phyloP scores from a whole-genome alignment of 2,113 vertebrate species.

The Eidolon helvum region DNA sequence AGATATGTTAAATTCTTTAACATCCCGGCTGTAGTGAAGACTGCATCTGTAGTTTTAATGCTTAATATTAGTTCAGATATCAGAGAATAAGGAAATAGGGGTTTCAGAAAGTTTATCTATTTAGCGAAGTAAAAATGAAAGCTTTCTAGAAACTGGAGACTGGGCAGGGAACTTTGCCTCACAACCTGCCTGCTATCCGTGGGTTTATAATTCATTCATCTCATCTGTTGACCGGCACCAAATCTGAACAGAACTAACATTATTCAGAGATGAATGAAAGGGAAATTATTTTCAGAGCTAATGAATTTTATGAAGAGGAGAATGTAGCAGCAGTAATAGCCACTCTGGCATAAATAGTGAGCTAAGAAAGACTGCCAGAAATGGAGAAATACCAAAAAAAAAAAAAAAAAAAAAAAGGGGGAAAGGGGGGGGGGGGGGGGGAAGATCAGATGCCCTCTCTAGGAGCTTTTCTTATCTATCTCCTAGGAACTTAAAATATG shows the following conservation, averaged over 20 bases:
- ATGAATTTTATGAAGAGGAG: background rate
- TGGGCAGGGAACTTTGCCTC: background rate
- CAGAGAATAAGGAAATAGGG: background rate
- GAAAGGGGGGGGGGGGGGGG: no score
- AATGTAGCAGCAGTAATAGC: background rate
- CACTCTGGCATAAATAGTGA: background rate
- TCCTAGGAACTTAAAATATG: no score
- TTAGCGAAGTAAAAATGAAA: background rate
- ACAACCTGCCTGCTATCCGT: background rate
- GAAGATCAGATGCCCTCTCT: no score
- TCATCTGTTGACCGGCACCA: background rate
- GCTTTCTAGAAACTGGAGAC: background rate
- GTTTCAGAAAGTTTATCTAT: background rate
- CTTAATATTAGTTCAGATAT: background rate
- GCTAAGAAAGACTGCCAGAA: conserved; percentile 7
- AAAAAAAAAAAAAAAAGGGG: no score
- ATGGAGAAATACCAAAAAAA: background rate
- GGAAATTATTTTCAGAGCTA: conserved; percentile 20
- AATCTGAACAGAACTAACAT: conserved; percentile 40
- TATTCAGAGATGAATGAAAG: conserved; percentile 39
- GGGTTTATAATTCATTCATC: conserved; percentile 8
- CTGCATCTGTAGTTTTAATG: background rate
- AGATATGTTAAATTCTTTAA: background rate
- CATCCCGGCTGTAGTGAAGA: background rate
- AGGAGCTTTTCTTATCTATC: no score